Base-by-base conservation (phyloP, 2,888 invertebrate species). In the Noctua janthe region DNA sequence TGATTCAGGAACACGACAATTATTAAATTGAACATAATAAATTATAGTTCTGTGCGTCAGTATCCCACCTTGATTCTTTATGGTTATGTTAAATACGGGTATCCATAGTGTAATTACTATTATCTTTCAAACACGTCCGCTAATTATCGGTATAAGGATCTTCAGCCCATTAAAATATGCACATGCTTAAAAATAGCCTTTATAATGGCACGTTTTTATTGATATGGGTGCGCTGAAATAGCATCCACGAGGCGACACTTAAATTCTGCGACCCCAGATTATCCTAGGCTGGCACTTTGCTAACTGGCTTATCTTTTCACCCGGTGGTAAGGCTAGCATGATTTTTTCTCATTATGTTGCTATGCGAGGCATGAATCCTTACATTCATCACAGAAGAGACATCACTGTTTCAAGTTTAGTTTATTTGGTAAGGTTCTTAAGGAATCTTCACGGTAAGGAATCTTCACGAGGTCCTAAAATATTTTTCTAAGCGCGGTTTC, bases 61-160 rank as follows among this genome's bases (percentile, higher is more conserved):
- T 56, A 51, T 39, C 17, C 5, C 29, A 73, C 84, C 76, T 80
- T 70, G 80, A 67, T 77, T 66, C 13, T 51, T 47, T 77, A 77
- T 76, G 56, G 78, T 78, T 69, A n/a, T 7, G n/a, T 10, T 20
- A 70, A 77, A 86, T 87, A 78, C 81, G 81, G 85, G 85, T 76
- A 76, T 74, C 56, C 80, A 23, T 43, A 64, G 20, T 47, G 39
- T 71, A 73, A 81, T 87, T 80, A 83, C 51, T 54, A 59, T 76
- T 76, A 62, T 75, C 75, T 80, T 66, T 43, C 15, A 62, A 83
- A 78, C 72, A 80, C 72, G 74, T 64, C 35, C n/a, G 47, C 43
- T 74, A 76, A 86, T 80, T 80, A 86, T 80, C 39, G 43, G 2
- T 69, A 23, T 78, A 78, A 78, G 76, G 78, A 74, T 73, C 54